Evolutionary conservation across 2,888 invertebrate species (phyloP).

Genomic region (Girardia tigrina): DNA sequence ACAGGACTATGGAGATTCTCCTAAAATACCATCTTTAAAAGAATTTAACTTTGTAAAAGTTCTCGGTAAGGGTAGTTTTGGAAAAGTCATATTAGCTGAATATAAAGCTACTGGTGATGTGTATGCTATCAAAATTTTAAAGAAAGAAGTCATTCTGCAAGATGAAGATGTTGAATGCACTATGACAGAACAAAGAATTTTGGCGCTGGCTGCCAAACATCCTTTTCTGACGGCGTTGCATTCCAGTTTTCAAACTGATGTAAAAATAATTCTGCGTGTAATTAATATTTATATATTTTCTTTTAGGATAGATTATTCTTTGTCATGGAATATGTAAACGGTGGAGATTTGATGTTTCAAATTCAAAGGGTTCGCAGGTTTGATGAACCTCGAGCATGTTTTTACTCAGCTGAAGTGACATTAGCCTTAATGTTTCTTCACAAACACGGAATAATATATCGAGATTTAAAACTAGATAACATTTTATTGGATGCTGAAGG

Average conservation of each 20-base stretch:
- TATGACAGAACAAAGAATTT: slow-evolving; percentile 89
- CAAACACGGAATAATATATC: slow-evolving; percentile 84
- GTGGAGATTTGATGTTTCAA: slow-evolving; percentile 82
- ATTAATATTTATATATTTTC: neutral
- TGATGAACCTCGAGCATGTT: slow-evolving; percentile 78
- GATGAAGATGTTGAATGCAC: slow-evolving; percentile 99
- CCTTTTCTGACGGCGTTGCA: slow-evolving; percentile 91
- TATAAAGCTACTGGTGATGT: slow-evolving; percentile 76
- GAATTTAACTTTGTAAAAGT: slow-evolving; percentile 97
- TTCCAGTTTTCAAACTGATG: slow-evolving; percentile 86
- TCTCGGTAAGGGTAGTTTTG: slow-evolving; percentile 93
- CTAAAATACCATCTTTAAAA: neutral
- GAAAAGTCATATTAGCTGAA: slow-evolving; percentile 90
- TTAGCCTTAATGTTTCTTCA: slow-evolving; percentile 91
- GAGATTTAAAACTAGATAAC: slow-evolving; percentile 92
- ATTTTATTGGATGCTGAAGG: slow-evolving; percentile 88
- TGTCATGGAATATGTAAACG: slow-evolving; percentile 98
- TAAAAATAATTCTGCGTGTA: slow-evolving; percentile 42
- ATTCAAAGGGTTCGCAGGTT: slow-evolving; percentile 94
- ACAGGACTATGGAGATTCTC: neutral
- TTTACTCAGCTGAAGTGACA: slow-evolving; percentile 96
- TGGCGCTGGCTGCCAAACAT: slow-evolving; percentile 88
- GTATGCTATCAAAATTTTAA: slow-evolving; percentile 63
- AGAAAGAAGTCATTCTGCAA: slow-evolving; percentile 92
- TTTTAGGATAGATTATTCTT: slow-evolving; percentile 76